These are phyloP conservation scores for Anguilla rostrata DNA, from an alignment of 2,113 vertebrate genomes.

Conservation along the genomic window DNA sequence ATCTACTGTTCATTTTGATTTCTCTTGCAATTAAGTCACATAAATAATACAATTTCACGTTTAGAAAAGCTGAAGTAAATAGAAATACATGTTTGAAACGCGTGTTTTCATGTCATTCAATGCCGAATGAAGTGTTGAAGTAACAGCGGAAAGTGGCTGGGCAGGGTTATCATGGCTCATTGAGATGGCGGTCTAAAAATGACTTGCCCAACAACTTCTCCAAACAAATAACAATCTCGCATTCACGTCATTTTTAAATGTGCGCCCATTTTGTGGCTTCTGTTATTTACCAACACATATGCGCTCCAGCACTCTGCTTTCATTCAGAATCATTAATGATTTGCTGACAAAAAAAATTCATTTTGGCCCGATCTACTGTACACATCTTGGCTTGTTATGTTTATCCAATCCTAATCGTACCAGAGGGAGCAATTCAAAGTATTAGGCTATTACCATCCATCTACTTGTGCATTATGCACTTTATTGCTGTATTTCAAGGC, in stretches of 20 bases:
- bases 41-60: not conserved
- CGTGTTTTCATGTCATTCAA: not conserved
- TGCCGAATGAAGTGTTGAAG: slow-evolving; percentile 18
- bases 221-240: slow-evolving; percentile 39
- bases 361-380: slow-evolving; percentile 21
- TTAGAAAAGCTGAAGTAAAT: not conserved
- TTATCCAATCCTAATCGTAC: slow-evolving; percentile 34
- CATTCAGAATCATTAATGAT: slow-evolving; percentile 44
- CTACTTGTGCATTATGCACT: slow-evolving; percentile 30
- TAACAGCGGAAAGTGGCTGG: slow-evolving; percentile 20
- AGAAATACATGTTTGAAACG: not conserved
- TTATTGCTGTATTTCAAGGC: slow-evolving; percentile 18
- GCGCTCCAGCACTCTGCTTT: slow-evolving; percentile 30
- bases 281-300: slow-evolving; percentile 51
- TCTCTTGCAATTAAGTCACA: not conserved
- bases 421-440: slow-evolving; percentile 29
- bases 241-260: slow-evolving; percentile 45
- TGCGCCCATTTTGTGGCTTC: slow-evolving; percentile 37
- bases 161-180: slow-evolving; percentile 51
- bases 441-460: not conserved
- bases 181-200: slow-evolving; percentile 49
- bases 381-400: slow-evolving; percentile 30
- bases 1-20: no score
- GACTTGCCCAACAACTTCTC: slow-evolving; percentile 42
- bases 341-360: slow-evolving; percentile 28